Evolutionary conservation across 2,797 vertebrate genomes (phyloP).

Genomic region (Cossypha polioptera): DNA sequence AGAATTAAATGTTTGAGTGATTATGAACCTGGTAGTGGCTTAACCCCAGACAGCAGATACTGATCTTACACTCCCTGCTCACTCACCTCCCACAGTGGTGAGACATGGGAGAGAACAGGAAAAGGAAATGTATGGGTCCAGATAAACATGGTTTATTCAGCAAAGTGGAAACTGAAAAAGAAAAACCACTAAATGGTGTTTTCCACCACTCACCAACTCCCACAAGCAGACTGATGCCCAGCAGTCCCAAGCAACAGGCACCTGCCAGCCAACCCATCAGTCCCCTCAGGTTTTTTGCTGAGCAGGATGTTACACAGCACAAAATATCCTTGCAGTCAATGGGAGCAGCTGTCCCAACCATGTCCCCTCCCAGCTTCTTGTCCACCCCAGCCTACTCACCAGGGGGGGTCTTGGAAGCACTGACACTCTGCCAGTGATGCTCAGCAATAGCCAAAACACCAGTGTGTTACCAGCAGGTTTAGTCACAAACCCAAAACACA

Average conservation of each 20-base stretch:
- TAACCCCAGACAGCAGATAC: background rate
- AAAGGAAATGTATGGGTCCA: background rate
- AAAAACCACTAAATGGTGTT: background rate
- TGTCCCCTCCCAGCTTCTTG: background rate
- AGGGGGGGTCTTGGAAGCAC: background rate
- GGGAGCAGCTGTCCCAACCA: background rate
- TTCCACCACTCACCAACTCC: background rate
- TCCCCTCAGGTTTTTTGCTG: background rate
- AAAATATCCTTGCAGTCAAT: background rate
- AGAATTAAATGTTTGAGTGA: background rate
- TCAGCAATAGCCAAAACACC: background rate
- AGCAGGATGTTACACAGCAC: rapidly evolving
- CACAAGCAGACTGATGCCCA: background rate
- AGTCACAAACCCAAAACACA: background rate
- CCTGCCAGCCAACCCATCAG: background rate
- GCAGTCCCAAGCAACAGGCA: background rate
- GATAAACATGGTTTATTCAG: background rate
- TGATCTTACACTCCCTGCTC: background rate
- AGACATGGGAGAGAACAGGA: background rate
- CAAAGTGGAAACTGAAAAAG: background rate
- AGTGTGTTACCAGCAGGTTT: background rate
- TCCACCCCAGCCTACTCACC: background rate
- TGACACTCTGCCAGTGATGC: background rate
- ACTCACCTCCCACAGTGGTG: rapidly evolving
- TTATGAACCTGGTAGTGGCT: background rate